A percentile compares a stretch with the other conserved stretches of the same genome.
Evolutionary conservation across 2,113 vertebrate genomes (phyloP).

Genomic region (Strigops habroptila): DNA sequence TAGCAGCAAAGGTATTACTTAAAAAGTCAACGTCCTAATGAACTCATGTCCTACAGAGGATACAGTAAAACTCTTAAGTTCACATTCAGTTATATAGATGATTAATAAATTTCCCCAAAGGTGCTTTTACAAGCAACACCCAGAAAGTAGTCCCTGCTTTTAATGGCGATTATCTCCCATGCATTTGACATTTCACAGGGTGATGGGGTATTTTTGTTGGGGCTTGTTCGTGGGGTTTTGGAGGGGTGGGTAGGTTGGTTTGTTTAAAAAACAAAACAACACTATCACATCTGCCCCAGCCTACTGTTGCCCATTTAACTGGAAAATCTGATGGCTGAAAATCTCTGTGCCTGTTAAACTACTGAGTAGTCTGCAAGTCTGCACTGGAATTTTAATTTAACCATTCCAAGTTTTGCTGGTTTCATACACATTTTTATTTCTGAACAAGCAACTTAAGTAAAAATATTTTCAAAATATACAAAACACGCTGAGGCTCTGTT

Average conservation of each 20-base stretch:
- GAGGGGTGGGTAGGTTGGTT: background rate
- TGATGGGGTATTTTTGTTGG: background rate
- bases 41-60: background rate
- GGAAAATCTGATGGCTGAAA: background rate
- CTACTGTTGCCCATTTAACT: background rate
- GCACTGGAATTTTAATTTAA: background rate
- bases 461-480: background rate
- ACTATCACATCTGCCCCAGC: background rate
- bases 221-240: background rate
- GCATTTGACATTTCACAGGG: background rate
- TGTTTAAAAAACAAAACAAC: background rate
- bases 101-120: background rate
- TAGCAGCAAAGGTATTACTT: background rate
- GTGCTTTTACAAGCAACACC: rapidly evolving
- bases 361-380: too few relatives aligned
- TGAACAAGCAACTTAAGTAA: background rate
- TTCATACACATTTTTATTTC: background rate
- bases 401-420: background rate
- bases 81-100: background rate
- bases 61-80: background rate
- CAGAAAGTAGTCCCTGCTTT: background rate
- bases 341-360: background rate
- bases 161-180: background rate
- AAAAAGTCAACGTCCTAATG: background rate
- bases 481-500: background rate